phyloP scores from a whole-genome alignment of 2,888 invertebrate species.

The Mactromeris polynyma region DNA sequence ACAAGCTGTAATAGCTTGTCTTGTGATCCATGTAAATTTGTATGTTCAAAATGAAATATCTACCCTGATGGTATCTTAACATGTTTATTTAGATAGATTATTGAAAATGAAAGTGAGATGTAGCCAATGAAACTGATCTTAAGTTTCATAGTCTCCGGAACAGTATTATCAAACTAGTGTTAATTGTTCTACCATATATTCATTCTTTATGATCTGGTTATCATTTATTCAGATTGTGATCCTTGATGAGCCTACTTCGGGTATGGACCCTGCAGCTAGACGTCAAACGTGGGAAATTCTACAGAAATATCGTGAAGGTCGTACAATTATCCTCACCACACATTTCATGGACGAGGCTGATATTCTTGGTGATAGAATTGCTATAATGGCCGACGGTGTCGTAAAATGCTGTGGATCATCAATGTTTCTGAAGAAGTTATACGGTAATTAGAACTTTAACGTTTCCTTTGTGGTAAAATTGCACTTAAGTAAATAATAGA shows the following conservation, averaged over 20 bases:
- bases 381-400: conserved; percentile 94
- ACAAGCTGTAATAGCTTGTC: too few relatives aligned
- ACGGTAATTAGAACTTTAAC: conserved; percentile 88
- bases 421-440: conserved; percentile 92
- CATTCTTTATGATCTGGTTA: not conserved
- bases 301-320: conserved; percentile 89
- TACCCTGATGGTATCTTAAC: too few relatives aligned
- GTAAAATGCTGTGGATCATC: conserved; percentile 94
- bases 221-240: conserved; percentile 86
- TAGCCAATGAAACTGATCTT: too few relatives aligned
- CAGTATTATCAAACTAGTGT: too few relatives aligned
- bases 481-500: too few relatives aligned
- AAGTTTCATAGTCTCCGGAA: too few relatives aligned
- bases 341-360: conserved; percentile 97
- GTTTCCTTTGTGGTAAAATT: too few relatives aligned
- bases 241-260: conserved; percentile 88
- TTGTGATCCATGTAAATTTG: too few relatives aligned
- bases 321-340: conserved; percentile 92
- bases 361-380: conserved; percentile 94
- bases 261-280: conserved; percentile 89
- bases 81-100: too few relatives aligned
- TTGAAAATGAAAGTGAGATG: too few relatives aligned
- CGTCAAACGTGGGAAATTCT: conserved; percentile 92
- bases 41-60: too few relatives aligned
- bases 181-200: too few relatives aligned